These are phyloP conservation scores for Plebejus anna DNA, from an alignment of 2,888 invertebrate species.

Conservation along the genomic window DNA sequence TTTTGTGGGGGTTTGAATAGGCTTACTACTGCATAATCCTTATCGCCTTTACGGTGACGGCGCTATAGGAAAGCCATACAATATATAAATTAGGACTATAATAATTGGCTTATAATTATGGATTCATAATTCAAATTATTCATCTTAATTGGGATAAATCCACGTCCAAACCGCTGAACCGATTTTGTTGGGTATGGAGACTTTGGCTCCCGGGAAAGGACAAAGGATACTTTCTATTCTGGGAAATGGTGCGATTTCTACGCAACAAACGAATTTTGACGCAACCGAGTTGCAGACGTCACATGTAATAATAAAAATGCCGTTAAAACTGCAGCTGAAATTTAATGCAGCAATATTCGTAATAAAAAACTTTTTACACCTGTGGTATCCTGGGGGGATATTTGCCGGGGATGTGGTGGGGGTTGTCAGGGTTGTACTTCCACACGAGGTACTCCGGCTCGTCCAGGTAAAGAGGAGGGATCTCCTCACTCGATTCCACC, in stretches of 20 bases:
- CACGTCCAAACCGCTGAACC: no score
- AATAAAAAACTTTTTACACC: constrained; percentile 46
- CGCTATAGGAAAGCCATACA: not conserved
- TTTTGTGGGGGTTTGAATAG: constrained; percentile 9
- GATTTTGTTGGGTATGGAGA: no score
- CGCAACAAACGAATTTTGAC: no score
- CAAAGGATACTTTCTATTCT: no score
- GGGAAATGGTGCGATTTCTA: no score
- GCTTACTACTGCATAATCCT: constrained; percentile 14
- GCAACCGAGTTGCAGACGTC: no score
- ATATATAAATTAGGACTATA: not conserved
- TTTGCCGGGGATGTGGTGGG: constrained; percentile 63
- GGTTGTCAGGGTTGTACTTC: constrained; percentile 75
- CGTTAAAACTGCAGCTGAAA: not conserved
- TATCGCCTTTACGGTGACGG: not conserved
- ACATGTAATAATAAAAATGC: no score
- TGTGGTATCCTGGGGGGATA: constrained; percentile 65
- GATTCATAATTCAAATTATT: not conserved
- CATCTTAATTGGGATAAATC: not conserved
- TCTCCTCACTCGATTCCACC: constrained; percentile 64
- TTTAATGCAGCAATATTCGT: not conserved
- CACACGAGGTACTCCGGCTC: constrained; percentile 74
- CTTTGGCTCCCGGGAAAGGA: no score
- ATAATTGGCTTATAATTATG: not conserved
- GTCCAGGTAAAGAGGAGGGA: constrained; percentile 68